Evolutionary conservation across 2,113 vertebrate genomes (phyloP).

Genomic region (Urocolius indicus): DNA sequence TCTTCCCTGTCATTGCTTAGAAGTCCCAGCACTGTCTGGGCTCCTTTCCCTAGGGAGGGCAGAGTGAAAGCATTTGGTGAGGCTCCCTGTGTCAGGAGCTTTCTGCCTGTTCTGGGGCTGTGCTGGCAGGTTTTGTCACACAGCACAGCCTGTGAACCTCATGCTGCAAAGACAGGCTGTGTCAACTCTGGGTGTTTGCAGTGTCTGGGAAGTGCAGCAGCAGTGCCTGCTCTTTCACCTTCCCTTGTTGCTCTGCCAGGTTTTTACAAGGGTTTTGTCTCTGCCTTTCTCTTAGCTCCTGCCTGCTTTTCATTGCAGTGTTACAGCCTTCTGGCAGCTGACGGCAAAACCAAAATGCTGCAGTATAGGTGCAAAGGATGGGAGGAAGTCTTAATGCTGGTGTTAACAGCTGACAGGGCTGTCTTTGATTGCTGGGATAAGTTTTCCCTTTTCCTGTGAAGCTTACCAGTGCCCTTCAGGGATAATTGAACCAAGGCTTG

Average conservation of each 20-base stretch:
- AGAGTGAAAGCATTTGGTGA: not conserved
- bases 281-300: not conserved
- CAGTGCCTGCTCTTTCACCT: not conserved
- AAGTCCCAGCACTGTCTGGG: not conserved
- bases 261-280: not conserved
- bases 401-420: not conserved
- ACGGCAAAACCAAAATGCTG: not conserved
- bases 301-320: not conserved
- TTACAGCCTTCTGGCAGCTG: not conserved
- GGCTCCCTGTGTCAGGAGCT: fast-evolving
- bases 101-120: fast-evolving
- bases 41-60: not conserved
- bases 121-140: not conserved
- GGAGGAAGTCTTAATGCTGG: not conserved
- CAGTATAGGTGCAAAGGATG: not conserved
- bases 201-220: not conserved
- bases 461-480: not conserved
- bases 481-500: not conserved
- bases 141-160: not conserved
- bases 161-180: fast-evolving
- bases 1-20: not conserved
- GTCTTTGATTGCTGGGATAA: not conserved
- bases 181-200: not conserved
- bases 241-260: not conserved
- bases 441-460: not conserved